phyloP scores from a whole-genome alignment of 1,140 invertebrate genomes.

The Acyrthosiphon pisum region DNA sequence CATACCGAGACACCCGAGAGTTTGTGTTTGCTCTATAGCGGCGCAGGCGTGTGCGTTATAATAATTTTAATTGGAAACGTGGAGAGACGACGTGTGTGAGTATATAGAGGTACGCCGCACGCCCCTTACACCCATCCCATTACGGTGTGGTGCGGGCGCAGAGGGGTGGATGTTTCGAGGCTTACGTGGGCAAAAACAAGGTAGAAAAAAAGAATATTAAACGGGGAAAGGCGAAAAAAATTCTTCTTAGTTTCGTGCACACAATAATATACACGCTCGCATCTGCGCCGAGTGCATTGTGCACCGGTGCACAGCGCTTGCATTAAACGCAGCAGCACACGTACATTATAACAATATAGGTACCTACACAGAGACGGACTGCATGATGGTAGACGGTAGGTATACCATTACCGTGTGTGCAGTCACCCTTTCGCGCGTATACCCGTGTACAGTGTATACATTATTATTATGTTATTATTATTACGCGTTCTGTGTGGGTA shows the following conservation, averaged over 20 bases:
- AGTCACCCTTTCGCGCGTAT: not conserved
- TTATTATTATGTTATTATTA: no score
- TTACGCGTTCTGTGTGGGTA: no score
- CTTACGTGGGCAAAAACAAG: not conserved
- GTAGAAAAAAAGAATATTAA: not conserved
- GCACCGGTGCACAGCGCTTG: constrained; percentile 24
- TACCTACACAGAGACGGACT: not conserved
- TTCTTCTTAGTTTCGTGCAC: constrained; percentile 29
- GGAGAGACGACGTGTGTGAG: not conserved
- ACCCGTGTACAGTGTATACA: no score
- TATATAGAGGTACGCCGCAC: not conserved
- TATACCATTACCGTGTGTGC: not conserved
- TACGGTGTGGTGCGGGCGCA: fast-evolving
- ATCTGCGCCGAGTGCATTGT: constrained; percentile 32
- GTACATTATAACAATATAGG: not conserved
- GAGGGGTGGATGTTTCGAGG: constrained; percentile 38
- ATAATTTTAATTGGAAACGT: constrained; percentile 54
- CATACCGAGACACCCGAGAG: no score
- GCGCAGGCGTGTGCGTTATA: not conserved
- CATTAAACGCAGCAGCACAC: not conserved
- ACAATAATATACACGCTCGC: not conserved
- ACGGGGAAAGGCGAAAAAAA: not conserved
- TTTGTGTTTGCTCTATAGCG: not conserved
- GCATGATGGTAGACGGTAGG: not conserved
- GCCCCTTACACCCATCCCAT: not conserved